A percentile compares a stretch with the other conserved stretches of the same genome.
These are phyloP conservation scores for Cotesia congregata DNA, from an alignment of 2,888 invertebrate species.

Conservation along the genomic window DNA sequence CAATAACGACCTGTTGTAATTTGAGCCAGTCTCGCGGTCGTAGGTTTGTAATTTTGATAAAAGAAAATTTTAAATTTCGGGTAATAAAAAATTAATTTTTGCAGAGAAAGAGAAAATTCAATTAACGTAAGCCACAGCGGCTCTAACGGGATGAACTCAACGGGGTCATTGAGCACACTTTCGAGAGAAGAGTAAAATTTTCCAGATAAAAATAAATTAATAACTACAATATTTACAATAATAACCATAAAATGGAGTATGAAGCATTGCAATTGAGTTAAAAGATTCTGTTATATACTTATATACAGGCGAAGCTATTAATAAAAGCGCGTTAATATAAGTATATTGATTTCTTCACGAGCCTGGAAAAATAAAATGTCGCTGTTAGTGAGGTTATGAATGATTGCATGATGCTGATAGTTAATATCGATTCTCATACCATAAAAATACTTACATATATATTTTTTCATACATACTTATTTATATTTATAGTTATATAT, in stretches of 20 bases:
- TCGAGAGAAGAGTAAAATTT: constrained; percentile 79
- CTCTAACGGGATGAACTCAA: constrained; percentile 62
- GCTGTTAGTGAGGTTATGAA: background rate
- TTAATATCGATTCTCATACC: background rate
- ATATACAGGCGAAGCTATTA: too few species aligned
- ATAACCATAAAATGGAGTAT: constrained; percentile 63
- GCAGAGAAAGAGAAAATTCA: constrained; percentile 67
- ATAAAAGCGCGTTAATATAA: too few species aligned
- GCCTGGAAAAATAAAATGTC: too few species aligned
- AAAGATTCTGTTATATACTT: too few species aligned
- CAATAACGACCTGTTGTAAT: constrained; percentile 73
- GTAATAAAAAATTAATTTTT: background rate
- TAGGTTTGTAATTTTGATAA: constrained; percentile 49
- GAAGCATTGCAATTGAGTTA: constrained; percentile 68
- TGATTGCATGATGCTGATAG: background rate
- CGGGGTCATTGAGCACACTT: constrained; percentile 54
- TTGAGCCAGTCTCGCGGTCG: constrained; percentile 57
- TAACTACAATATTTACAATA: constrained; percentile 6
- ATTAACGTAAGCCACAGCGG: constrained; percentile 73
- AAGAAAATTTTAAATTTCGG: background rate
- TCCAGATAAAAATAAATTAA: constrained; percentile 42
- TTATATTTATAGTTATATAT: background rate
- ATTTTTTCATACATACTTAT: too few species aligned
- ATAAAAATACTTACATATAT: background rate
- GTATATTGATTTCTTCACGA: too few species aligned